Percentiles rank a stretch among this genome's conserved stretches.
These are phyloP conservation scores for Nanorana parkeri DNA, from an alignment of 2,113 vertebrate species.

Conservation along the genomic window DNA sequence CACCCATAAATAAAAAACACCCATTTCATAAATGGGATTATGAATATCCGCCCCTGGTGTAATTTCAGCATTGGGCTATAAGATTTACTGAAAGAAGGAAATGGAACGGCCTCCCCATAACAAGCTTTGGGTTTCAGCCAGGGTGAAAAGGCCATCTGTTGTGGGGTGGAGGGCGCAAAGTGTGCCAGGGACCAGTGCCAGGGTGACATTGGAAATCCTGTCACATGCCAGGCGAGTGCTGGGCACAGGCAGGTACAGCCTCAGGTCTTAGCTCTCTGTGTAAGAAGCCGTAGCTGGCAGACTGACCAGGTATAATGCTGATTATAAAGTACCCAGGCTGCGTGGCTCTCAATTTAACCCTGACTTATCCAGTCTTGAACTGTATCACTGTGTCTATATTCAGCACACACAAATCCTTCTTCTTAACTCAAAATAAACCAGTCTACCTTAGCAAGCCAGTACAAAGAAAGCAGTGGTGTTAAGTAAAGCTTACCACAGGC, in stretches of 20 bases:
- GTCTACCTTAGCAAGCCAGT: not conserved
- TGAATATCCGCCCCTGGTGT: not conserved
- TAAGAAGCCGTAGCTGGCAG: conserved; percentile 15
- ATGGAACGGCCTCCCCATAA: not conserved
- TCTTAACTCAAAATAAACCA: too few species aligned
- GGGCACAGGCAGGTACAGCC: conserved; percentile 43
- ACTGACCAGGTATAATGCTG: conserved; percentile 25
- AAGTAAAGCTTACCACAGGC: too few species aligned
- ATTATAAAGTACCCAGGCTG: conserved; percentile 11
- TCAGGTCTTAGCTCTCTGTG: not conserved
- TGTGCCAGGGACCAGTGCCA: conserved; percentile 45
- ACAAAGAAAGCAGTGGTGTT: not conserved
- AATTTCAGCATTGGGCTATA: not conserved
- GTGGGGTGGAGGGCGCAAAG: conserved; percentile 14
- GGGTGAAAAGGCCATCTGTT: conserved; percentile 49
- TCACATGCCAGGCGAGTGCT: conserved; percentile 50
- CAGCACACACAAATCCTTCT: too few species aligned
- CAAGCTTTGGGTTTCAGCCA: conserved; percentile 37
- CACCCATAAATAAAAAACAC: too few species aligned
- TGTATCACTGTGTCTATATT: not conserved
- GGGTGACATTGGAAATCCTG: conserved; percentile 45
- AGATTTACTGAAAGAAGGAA: conserved; percentile 5
- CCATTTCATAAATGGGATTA: not conserved
- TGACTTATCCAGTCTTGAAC: not conserved
- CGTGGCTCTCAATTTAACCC: not conserved